Percentiles rank a stretch among this genome's conserved stretches.
Evolutionary conservation across 1,140 invertebrate genomes (phyloP).

Genomic region (Eueides isabella): DNA sequence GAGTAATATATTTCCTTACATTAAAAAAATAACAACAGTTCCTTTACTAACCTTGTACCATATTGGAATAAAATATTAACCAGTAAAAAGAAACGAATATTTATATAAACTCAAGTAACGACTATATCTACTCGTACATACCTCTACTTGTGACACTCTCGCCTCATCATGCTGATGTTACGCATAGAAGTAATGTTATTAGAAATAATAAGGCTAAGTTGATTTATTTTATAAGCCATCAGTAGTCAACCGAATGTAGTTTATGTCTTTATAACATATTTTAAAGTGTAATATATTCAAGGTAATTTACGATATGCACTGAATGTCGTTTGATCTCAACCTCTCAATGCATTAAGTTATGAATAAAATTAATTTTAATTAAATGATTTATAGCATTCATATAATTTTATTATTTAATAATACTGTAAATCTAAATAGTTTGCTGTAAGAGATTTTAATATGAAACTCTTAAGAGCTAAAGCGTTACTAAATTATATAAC

Average conservation of each 20-base stretch:
- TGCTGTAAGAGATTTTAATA: background rate
- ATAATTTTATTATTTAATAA: slow-evolving; percentile 13
- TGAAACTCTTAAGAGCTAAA: background rate
- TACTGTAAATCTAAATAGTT: slow-evolving; percentile 7
- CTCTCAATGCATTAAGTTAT: slow-evolving; percentile 11
- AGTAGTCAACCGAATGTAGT: slow-evolving; percentile 11
- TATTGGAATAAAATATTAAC: no score
- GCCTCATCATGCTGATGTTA: background rate
- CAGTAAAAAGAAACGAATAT: no score
- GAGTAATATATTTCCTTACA: no score
- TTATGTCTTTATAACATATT: slow-evolving; percentile 19
- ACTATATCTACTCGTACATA: background rate
- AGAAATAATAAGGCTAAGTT: slow-evolving; percentile 6
- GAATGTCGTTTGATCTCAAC: slow-evolving; percentile 13
- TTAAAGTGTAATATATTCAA: slow-evolving; percentile 18
- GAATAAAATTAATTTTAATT: slow-evolving; percentile 14
- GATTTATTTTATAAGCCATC: slow-evolving; percentile 12
- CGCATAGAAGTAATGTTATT: background rate
- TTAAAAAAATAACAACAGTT: no score
- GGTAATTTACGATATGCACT: slow-evolving; percentile 11
- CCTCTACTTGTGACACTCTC: background rate
- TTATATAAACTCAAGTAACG: background rate
- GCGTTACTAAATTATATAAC: background rate
- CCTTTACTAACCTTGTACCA: no score
- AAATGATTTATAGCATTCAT: slow-evolving; percentile 5